Conservation (phyloP, 1,140 invertebrate genomes). For the Belonocnema kinseyi region DNA sequence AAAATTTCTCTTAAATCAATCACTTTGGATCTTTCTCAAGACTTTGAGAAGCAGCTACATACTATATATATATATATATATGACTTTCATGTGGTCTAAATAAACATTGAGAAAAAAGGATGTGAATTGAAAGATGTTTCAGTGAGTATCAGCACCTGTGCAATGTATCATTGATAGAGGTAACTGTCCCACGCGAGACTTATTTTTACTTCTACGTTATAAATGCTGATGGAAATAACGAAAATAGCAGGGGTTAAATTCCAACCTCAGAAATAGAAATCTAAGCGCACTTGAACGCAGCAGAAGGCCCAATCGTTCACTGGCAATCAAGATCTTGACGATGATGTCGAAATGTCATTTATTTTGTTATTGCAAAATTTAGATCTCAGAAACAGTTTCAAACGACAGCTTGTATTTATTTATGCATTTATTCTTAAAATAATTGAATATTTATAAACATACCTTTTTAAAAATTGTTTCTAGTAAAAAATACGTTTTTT, state of each 20-base stretch:
- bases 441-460: too few species aligned
- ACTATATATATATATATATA: too few species aligned
- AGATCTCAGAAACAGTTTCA: too few species aligned
- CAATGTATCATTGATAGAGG: conserved; percentile 21
- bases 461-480: too few species aligned
- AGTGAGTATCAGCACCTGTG: neutral
- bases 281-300: neutral
- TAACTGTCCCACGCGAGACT: conserved; percentile 15
- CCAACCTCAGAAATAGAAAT: conserved; percentile 15
- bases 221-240: neutral
- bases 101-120: neutral
- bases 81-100: conserved; percentile 1
- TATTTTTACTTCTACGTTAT: conserved; percentile 29
- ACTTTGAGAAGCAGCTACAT: neutral
- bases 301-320: too few species aligned
- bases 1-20: neutral
- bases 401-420: too few species aligned
- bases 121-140: conserved; percentile 19
- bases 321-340: neutral
- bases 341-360: too few species aligned
- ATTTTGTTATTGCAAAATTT: too few species aligned
- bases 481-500: too few species aligned
- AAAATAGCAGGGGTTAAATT: conserved; percentile 16
- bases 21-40: neutral
- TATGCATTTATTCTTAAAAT: too few species aligned